These are phyloP conservation scores for Steinernema feltiae DNA, from an alignment of 1,140 invertebrate genomes.

Conservation along the genomic window DNA sequence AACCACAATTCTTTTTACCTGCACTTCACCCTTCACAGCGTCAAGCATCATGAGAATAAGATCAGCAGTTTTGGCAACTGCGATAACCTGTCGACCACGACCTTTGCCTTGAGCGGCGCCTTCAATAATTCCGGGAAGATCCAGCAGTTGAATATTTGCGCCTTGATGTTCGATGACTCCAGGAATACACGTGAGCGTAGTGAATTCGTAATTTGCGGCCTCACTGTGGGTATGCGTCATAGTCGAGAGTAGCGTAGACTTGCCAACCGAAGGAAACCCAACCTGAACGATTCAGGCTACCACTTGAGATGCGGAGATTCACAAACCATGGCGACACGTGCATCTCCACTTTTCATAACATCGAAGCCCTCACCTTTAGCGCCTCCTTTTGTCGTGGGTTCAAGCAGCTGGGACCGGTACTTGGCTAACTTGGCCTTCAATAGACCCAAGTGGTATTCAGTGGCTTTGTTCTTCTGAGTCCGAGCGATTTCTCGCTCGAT, in stretches of 20 bases:
- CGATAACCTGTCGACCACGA: conserved; percentile 78
- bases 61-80: conserved; percentile 93
- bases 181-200: conserved; percentile 96
- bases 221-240: conserved; percentile 90
- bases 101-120: conserved; percentile 98
- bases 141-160: conserved; percentile 94
- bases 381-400: conserved; percentile 80
- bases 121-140: conserved; percentile 99
- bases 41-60: conserved; percentile 97
- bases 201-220: conserved; percentile 95
- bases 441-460: conserved; percentile 95
- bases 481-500: conserved; percentile 75
- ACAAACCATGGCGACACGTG: conserved; percentile 90
- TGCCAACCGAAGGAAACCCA: conserved; percentile 68
- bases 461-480: conserved; percentile 99
- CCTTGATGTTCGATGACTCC: conserved; percentile 68
- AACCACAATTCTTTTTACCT: conserved; percentile 24
- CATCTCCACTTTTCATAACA: conserved; percentile 98
- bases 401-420: conserved; percentile 85
- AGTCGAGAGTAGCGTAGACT: conserved; percentile 76
- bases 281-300: conserved; percentile 34
- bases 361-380: conserved; percentile 98
- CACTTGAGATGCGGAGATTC: neutral
- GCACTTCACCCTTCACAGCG: conserved; percentile 71
- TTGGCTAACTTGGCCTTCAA: conserved; percentile 97